phyloP scores from a whole-genome alignment of 2,888 invertebrate species.

The Pseudoips prasinana region DNA sequence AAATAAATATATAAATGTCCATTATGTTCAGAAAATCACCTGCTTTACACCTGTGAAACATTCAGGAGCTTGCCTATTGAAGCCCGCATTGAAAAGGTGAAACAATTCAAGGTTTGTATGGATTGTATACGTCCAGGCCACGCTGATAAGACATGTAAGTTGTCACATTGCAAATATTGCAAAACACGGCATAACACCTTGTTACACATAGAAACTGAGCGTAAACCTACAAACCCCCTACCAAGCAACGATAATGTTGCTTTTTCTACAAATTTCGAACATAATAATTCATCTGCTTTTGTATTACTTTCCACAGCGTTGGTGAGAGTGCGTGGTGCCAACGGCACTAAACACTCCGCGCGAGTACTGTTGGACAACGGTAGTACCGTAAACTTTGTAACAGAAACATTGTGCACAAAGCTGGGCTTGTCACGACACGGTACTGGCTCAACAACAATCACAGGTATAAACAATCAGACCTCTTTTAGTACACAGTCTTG shows the following conservation, averaged over 20 bases:
- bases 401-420: slow-evolving; percentile 10
- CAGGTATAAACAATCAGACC: slow-evolving; percentile 17
- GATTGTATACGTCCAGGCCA: slow-evolving; percentile 4
- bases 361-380: slow-evolving; percentile 16
- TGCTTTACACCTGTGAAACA: slow-evolving; percentile 2
- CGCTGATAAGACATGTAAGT: not conserved
- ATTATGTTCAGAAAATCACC: slow-evolving; percentile 1
- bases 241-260: not conserved
- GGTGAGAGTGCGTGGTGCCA: slow-evolving; percentile 1
- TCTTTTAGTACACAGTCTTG: slow-evolving; percentile 17
- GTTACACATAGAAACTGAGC: not conserved
- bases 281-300: not conserved
- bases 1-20: not conserved
- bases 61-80: slow-evolving; percentile 3
- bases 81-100: slow-evolving; percentile 3
- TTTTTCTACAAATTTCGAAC: slow-evolving; percentile 1
- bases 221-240: not conserved
- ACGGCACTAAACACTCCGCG: slow-evolving; percentile 1
- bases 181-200: slow-evolving; percentile 4
- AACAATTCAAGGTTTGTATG: slow-evolving; percentile 4
- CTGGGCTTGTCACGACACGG: slow-evolving; percentile 10
- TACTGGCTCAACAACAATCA: slow-evolving; percentile 12
- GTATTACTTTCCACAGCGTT: slow-evolving; percentile 5
- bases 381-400: slow-evolving; percentile 17
- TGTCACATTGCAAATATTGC: slow-evolving; percentile 5